Evolutionary conservation across 2,113 vertebrate species (phyloP), one percentile per base, ranked within the genome.

Genomic region (Eulacestoma nigropectus): DNA sequence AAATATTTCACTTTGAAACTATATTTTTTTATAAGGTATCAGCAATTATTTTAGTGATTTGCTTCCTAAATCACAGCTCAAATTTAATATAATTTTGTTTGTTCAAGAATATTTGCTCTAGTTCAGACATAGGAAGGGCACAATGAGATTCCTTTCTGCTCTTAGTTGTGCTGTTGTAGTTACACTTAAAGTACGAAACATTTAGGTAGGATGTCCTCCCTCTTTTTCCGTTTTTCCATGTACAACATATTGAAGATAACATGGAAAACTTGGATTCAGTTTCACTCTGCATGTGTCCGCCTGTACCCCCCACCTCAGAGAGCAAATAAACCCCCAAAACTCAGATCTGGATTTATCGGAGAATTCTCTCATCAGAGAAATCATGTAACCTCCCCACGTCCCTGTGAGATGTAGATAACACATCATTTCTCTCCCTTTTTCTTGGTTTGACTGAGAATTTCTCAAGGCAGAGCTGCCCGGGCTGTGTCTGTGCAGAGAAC

Each of bases 41-140:
- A 72, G 39, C 2, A 55, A 47, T 60, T 42, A 46, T 78, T 67
- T 87, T 52, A n/a, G 4, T 47, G 12, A 25, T 81, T 75, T 75
- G 1, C 5, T 80, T 78, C 72, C 35, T 78, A 67, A 63, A 78
- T 4, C 6, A 23, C 33, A 50, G 10, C 15, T 93, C 7, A 13
- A 10, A 63, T n/a, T 89, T 69, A 46, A 62, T 0, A 1, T 9
- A 32, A 17, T 65, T 67, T 26, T 59, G 0, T 81, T 53, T 53
- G 4, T 15, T 46, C 33, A 9, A 18, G 9, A 50, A 16, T 4
- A 3, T 32, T 0, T 2, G 1, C 13, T 57, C 5, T 32, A 3
- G 4, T 46, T 72, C 32, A 84, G 29, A 30, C 20, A 7, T 7
- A 56, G 4, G 16, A 79, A 62, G 16, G 1, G 11, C 15, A 49